Percentiles rank a stretch among this genome's conserved stretches.
These are phyloP conservation scores for Galagoides demidoff DNA, from an alignment of 2,797 vertebrate species.

Conservation along the genomic window DNA sequence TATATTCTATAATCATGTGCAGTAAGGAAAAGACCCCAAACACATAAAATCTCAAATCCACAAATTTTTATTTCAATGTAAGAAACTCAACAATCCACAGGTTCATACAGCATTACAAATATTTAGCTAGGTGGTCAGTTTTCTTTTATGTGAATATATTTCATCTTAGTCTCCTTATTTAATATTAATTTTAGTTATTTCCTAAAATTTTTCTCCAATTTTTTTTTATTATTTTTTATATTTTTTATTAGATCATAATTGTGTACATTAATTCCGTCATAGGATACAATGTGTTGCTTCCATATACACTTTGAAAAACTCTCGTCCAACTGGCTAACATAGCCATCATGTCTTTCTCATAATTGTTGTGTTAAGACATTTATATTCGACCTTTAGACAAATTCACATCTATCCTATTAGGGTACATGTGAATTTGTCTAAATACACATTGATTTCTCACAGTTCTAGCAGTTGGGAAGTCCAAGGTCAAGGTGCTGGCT, in stretches of 20 bases:
- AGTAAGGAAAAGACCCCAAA: neutral
- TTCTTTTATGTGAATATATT: neutral
- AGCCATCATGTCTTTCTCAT: no score
- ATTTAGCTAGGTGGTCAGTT: neutral
- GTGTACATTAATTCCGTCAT: no score
- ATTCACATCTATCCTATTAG: no score
- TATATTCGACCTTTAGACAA: no score
- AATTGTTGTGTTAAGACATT: no score
- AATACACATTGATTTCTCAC: neutral
- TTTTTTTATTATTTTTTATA: no score
- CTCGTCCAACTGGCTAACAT: no score
- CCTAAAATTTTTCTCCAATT: neutral
- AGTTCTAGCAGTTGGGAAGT: neutral
- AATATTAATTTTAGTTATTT: neutral
- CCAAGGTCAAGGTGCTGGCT: neutral
- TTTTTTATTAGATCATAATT: no score
- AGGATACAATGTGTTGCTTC: no score
- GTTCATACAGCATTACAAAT: neutral
- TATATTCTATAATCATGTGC: neutral
- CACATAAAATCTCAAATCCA: neutral
- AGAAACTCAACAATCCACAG: neutral
- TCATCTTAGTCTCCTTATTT: neutral
- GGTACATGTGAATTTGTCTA: no score
- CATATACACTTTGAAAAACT: no score
- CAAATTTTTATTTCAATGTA: neutral